Conservation (phyloP, 1,140 invertebrate species). For the Yoshiicerus persimilis region DNA sequence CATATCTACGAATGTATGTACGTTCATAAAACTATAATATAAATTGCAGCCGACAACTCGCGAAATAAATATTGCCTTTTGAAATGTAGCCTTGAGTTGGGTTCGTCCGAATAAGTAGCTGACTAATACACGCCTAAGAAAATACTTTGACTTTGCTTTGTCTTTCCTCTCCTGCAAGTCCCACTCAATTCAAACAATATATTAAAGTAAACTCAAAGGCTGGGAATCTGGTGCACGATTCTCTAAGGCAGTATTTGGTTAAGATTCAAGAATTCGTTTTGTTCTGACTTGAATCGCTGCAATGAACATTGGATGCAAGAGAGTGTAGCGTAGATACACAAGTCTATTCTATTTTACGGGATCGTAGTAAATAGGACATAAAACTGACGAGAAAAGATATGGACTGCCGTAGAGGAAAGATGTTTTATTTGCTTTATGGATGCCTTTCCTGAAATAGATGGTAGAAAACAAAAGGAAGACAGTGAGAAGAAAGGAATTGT, state of each 20-base stretch:
- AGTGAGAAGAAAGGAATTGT: background rate
- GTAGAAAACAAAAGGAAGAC: background rate
- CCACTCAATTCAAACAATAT: background rate
- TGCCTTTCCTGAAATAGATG: background rate
- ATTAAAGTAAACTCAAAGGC: background rate
- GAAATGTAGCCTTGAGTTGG: background rate
- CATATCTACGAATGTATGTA: background rate
- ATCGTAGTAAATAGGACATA: background rate
- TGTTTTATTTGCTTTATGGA: slow-evolving; percentile 1
- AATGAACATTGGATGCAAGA: background rate
- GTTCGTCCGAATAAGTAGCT: background rate
- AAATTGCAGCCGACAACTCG: background rate
- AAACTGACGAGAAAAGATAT: background rate
- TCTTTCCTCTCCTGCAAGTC: background rate
- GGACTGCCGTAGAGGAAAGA: background rate
- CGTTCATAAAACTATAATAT: background rate
- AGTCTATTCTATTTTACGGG: background rate
- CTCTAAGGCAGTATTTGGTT: background rate
- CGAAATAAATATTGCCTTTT: background rate
- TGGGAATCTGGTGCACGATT: background rate
- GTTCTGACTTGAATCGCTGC: background rate
- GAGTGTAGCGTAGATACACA: background rate
- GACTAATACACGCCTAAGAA: background rate
- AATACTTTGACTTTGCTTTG: background rate
- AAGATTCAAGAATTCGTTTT: background rate